These are phyloP conservation scores for Tethea ocularis DNA, from an alignment of 2,888 invertebrate species.

Conservation along the genomic window DNA sequence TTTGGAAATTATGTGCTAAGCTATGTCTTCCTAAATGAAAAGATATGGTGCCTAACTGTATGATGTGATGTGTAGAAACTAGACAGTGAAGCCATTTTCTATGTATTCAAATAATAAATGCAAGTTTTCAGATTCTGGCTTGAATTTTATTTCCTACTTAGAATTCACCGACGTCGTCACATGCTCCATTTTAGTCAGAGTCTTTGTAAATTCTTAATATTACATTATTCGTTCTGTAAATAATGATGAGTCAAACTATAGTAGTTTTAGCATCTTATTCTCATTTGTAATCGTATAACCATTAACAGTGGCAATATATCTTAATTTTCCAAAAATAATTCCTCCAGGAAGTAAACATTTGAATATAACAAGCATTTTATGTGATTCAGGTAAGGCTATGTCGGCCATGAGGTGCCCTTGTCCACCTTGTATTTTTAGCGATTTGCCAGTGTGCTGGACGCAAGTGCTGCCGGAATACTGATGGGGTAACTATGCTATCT, in stretches of 20 bases:
- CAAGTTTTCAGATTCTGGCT: not conserved
- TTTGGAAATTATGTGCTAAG: conserved; percentile 18
- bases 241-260: not conserved
- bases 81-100: not conserved
- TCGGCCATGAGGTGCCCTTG: conserved; percentile 74
- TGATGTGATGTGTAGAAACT: not conserved
- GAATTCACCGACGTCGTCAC: not conserved
- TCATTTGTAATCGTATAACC: not conserved
- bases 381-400: conserved; percentile 69
- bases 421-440: conserved; percentile 77
- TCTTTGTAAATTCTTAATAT: not conserved
- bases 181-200: not conserved
- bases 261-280: not conserved
- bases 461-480: conserved; percentile 68
- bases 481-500: conserved; percentile 48
- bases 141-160: not conserved
- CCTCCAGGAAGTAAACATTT: conserved; percentile 54
- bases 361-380: conserved; percentile 55
- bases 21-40: conserved; percentile 36
- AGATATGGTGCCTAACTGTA: conserved; percentile 19
- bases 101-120: conserved; percentile 6
- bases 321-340: not conserved
- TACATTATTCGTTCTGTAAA: not conserved
- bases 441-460: conserved; percentile 60
- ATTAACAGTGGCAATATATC: not conserved